A percentile compares a stretch with the other conserved stretches of the same genome.
These are phyloP conservation scores for Tenthredo scrophulariae DNA, from an alignment of 2,888 invertebrate genomes.

Conservation along the genomic window DNA sequence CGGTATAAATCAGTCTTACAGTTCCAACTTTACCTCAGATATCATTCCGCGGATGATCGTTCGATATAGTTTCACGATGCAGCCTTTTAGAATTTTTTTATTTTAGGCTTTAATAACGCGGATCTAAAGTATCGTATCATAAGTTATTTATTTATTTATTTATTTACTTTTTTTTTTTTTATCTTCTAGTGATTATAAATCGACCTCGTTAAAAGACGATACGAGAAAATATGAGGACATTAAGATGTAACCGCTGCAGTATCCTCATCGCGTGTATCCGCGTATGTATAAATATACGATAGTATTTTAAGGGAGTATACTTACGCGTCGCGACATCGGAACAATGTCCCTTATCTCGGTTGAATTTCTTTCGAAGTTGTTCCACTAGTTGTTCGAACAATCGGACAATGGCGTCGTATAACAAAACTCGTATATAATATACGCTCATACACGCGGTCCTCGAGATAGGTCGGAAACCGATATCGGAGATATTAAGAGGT, in stretches of 20 bases:
- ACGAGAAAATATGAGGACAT: constrained; percentile 37
- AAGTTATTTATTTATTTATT: too few relatives aligned
- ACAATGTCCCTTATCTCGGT: constrained; percentile 45
- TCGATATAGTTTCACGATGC: neutral
- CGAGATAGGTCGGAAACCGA: neutral
- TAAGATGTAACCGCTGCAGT: constrained; percentile 38
- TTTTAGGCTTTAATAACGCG: neutral
- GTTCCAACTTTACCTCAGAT: constrained; percentile 12
- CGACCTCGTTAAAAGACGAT: constrained; percentile 39
- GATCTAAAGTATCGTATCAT: neutral
- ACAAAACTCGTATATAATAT: constrained; percentile 28
- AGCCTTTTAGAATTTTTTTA: neutral
- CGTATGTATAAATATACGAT: neutral
- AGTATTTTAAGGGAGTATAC: neutral
- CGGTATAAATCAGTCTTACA: constrained; percentile 43
- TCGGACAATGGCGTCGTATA: constrained; percentile 36
- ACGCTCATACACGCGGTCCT: neutral
- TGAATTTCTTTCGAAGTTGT: constrained; percentile 26
- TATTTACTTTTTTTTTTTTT: too few relatives aligned
- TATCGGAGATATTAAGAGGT: neutral
- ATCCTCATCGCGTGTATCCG: neutral
- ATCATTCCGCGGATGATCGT: neutral
- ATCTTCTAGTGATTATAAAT: neutral
- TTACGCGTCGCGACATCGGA: constrained; percentile 18
- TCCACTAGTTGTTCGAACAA: constrained; percentile 23